Base-by-base conservation (phyloP, 2,888 invertebrate genomes). In the Tetanocera ferruginea region DNA sequence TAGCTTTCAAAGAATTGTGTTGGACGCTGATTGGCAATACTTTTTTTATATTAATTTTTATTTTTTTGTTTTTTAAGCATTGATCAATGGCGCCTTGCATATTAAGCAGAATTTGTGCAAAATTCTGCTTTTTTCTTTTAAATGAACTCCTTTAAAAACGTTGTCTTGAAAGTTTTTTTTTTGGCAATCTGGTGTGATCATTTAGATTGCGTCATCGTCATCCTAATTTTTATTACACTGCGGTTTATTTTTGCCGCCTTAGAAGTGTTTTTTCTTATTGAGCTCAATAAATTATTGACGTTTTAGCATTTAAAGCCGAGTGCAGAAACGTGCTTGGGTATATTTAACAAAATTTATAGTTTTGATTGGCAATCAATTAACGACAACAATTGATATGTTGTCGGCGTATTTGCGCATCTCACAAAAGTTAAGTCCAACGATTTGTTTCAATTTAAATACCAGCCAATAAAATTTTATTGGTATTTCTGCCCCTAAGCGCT, bases 281-380 rank as follows among this genome's bases (percentile, higher is more conserved):
- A 60, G 23, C 3, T 60, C 57, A 60, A 60, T 60, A 60, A 60
- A 60, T 60, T 60, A 60, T 60, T 28, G 19, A 23, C 19, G 25
- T 43, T 43, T 43, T 43, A 43, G 25, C 25, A 28, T 28, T 28
- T 60, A 8, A 2, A 23, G 28, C 9, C 28, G 23, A 43, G 43
- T 43, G 57, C 57, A 23, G 57, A 60, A 60, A 28, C 25, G 23
- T 14, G 19, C 19, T 43, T 43, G 43, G 43, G 11, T 23, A 23
- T 55, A 17, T 67, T 49, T 34, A 34, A 28, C 14, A 49, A 9
- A 60, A 57, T 28, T 73, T 73, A 60, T 62, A 43, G 62, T 62
- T 73, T 62, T 73, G 60, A 73, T 73, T 73, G 72, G 73, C 49
- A 49, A 73, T 62, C 73, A 73, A 73, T 73, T 73, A 37, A 19